Percentiles rank a stretch among this genome's conserved stretches.
phyloP scores from a whole-genome alignment of 1,140 invertebrate genomes.

The Drosophila simulans region DNA sequence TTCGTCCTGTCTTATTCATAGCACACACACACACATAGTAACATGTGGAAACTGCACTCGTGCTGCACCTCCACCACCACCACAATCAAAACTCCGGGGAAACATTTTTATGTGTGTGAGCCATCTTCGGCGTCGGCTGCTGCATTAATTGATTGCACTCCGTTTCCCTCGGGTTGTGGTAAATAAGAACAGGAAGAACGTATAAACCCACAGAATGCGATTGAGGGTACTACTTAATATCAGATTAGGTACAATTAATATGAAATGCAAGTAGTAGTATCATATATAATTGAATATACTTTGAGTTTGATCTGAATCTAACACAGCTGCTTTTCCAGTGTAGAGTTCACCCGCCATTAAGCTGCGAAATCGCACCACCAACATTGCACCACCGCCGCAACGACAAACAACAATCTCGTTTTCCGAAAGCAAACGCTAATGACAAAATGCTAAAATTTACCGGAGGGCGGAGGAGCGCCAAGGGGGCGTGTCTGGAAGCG shows the following conservation, averaged over 20 bases:
- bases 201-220: neutral
- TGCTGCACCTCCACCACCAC: conserved; percentile 4
- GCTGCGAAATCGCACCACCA: conserved; percentile 50
- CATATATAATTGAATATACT: too few species aligned
- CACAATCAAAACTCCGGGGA: conserved; percentile 13
- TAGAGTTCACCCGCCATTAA: conserved; percentile 35
- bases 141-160: conserved; percentile 50
- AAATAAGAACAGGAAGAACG: conserved; percentile 4
- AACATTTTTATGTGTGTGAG: conserved; percentile 27
- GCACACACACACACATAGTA: conserved; percentile 25
- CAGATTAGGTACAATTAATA: too few species aligned
- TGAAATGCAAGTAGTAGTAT: too few species aligned
- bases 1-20: conserved; percentile 70
- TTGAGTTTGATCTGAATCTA: neutral
- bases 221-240: too few species aligned
- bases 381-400: conserved; percentile 43
- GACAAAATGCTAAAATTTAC: conserved; percentile 78
- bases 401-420: conserved; percentile 78
- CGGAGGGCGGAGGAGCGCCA: neutral
- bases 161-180: neutral
- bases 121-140: conserved; percentile 20
- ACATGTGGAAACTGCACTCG: conserved; percentile 48
- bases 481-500: conserved; percentile 48
- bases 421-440: conserved; percentile 76
- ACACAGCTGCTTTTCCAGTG: neutral